Conservation (phyloP, 2,113 vertebrate genomes). For the Carassius gibelio region DNA sequence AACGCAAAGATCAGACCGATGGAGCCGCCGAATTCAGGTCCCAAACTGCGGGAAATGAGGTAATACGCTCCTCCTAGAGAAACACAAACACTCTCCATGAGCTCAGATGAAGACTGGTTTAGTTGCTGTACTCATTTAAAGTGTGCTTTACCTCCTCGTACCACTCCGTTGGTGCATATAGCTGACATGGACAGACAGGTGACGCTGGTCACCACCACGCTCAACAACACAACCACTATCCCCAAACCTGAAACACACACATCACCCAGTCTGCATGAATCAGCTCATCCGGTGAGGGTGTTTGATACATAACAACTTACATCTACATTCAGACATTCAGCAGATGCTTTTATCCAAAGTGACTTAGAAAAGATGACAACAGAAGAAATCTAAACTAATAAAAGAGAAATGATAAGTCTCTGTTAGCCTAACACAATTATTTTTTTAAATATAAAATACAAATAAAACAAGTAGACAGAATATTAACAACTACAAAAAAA, state of each 20-base stretch:
- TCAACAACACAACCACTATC: constrained; percentile 86
- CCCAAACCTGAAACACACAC: constrained; percentile 84
- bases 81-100: background rate
- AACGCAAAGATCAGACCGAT: constrained; percentile 98
- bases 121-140: too few relatives aligned
- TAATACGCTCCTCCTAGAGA: constrained; percentile 93
- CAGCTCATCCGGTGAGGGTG: background rate
- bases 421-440: too few relatives aligned
- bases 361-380: too few relatives aligned
- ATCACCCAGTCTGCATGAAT: too few relatives aligned
- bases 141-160: constrained; percentile 87
- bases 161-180: constrained; percentile 97
- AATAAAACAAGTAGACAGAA: too few relatives aligned
- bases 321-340: too few relatives aligned
- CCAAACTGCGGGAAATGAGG: constrained; percentile 94
- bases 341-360: too few relatives aligned
- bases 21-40: constrained; percentile 96
- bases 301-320: background rate
- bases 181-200: constrained; percentile 98
- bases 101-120: background rate
- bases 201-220: constrained; percentile 92
- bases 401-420: too few relatives aligned
- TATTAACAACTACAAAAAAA: too few relatives aligned
- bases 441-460: too few relatives aligned
- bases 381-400: too few relatives aligned